Percentiles rank a stretch among this genome's conserved stretches.
These are phyloP conservation scores for Ichneumoninae sp. DNA, from an alignment of 2,888 invertebrate species.

Conservation along the genomic window DNA sequence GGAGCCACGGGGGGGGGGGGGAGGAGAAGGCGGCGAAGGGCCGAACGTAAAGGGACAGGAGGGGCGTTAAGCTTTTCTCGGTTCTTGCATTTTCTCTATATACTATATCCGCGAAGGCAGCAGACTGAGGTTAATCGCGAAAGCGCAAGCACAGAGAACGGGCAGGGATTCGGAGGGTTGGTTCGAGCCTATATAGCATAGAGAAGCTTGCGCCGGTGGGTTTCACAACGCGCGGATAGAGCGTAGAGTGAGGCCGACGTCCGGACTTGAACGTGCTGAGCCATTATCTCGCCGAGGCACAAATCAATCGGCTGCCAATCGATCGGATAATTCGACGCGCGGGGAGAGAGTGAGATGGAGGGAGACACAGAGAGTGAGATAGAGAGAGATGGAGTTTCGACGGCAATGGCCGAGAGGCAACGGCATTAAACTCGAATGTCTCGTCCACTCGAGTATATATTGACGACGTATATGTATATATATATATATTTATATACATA, in stretches of 20 bases:
- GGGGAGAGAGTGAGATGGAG: background rate
- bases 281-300: slow-evolving; percentile 78
- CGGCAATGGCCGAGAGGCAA: slow-evolving; percentile 42
- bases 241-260: slow-evolving; percentile 56
- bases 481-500: slow-evolving; percentile 11
- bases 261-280: slow-evolving; percentile 72
- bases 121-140: slow-evolving; percentile 78
- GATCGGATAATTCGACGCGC: slow-evolving; percentile 78
- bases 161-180: slow-evolving; percentile 21
- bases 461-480: slow-evolving; percentile 4
- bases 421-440: slow-evolving; percentile 64
- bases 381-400: slow-evolving; percentile 11
- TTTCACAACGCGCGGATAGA: slow-evolving; percentile 53
- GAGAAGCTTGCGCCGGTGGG: slow-evolving; percentile 48
- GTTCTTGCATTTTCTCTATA: slow-evolving; percentile 50
- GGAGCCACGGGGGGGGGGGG: background rate
- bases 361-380: background rate
- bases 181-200: slow-evolving; percentile 9
- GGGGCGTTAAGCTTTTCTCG: slow-evolving; percentile 47
- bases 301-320: slow-evolving; percentile 80
- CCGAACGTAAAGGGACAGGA: slow-evolving; percentile 5
- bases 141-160: slow-evolving; percentile 59
- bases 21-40: slow-evolving; percentile 8
- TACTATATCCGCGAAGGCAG: slow-evolving; percentile 69
- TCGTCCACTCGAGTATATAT: slow-evolving; percentile 56